Base-by-base conservation (phyloP, 2,113 vertebrate genomes). In the Bufo bufo region DNA sequence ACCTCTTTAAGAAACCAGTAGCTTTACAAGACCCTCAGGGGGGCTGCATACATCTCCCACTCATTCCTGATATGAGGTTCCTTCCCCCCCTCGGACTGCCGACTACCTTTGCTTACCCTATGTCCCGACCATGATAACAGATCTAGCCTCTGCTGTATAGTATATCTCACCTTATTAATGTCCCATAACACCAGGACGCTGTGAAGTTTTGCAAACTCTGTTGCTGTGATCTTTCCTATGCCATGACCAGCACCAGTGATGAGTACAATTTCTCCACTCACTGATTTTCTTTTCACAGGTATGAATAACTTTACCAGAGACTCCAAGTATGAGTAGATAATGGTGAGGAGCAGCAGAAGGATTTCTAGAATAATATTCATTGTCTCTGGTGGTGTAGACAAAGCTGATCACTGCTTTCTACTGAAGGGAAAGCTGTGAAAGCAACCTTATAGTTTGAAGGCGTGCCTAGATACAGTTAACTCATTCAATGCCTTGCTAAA, bases 141-240 rank as follows among this genome's bases (percentile, higher is more conserved):
- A 23, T 23, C 5, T 17, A 19, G 17, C 43, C 16, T 61, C 20
- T 43, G 33, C 9, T 14, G 3, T n/a, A 4, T 2, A 69, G 8
- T n/a, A 4, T 2, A 69, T 52, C 16, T 90, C 90, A 93, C 93
- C 92, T 92, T 90, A 82, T 94, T 92, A 66, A 95, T 87, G 85
- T 96, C 95, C 95, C 95, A 96, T 61, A 96, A 92, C 85, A 96
- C 92, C 89, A 96, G 90, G 7, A 92, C 93, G 49, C 94, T 94
- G 7, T 94, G 94, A 0, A 66, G 92, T 69, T 93, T 94, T 72
- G 93, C 92, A 87, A 95, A 95, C 59, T 96, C 93, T 82, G 92
- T 92, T 56, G 96, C 93, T 0, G 94, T 94, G 56, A 93, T 89
- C 13, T 90, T 92, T 52, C 95, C 95, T 89, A 95, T 93, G 23